Base-by-base conservation (phyloP, 2,113 vertebrate genomes). In the Psettodes erumei region DNA sequence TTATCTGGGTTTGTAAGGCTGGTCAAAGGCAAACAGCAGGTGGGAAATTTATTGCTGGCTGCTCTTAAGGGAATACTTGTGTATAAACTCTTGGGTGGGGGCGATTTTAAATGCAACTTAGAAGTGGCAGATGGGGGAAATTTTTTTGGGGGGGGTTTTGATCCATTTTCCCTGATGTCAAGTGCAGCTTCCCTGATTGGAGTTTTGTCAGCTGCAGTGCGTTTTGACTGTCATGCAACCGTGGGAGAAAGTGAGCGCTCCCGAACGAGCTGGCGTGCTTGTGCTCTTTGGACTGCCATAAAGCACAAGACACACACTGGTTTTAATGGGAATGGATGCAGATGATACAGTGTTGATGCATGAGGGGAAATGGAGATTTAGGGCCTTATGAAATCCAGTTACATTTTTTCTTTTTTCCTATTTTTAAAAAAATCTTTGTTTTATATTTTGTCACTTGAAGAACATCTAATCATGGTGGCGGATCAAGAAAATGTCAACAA, bases 61-160 rank as follows among this genome's bases (percentile, higher is more conserved):
- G 19, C 50, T 83, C 56, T 70, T 32, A 19, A 53, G 65, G 21
- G 35, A 83, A 60, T 66, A 23, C 50, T 82, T 58, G 56, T 33
- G 43, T 45, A 71, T 60, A 54, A 51, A 59, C 45, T 62, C 47
- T 0, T 10, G 16, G 8, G 18, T 47, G 53, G 50, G 56, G 33
- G 8, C 40, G 50, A n/a, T n/a, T 77, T 82, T 21, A 69, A 83
- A 85, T 69, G 47, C 12, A 38, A 73, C 67, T 77, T 65, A 38
- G 30, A 77, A 76, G 64, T 80, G 43, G 66, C 62, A 87, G 67
- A 79, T 68, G 73, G 77, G 73, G 77, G 73, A 71, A 12, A 75
- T 66, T 79, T 60, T 47, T 67, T 61, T 33, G n/a, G n/a, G n/a
- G n/a, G n/a, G n/a, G 19, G 27, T 75, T 84, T 62, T 74, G 28